phyloP scores from a whole-genome alignment of 1,140 invertebrate species.

The Lasaia peninsularis region DNA sequence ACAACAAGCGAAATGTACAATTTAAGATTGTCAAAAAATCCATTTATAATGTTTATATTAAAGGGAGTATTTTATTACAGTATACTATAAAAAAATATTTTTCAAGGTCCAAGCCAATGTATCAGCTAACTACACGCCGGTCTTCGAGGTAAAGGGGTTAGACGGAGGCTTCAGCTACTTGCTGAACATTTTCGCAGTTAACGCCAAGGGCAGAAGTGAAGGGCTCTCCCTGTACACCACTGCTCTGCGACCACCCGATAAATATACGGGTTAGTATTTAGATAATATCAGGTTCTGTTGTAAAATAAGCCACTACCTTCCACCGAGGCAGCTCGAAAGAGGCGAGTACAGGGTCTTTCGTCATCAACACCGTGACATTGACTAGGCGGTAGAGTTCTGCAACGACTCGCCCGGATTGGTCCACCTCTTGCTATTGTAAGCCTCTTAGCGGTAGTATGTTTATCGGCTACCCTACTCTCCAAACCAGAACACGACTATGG shows the following conservation, averaged over 20 bases:
- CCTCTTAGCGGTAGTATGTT: no score
- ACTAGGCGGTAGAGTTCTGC: no score
- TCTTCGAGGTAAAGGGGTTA: slow-evolving; percentile 74
- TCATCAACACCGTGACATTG: no score
- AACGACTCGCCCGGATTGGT: no score
- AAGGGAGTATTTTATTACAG: not conserved
- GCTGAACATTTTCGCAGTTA: slow-evolving; percentile 79
- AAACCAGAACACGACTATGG: no score
- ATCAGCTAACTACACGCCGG: slow-evolving; percentile 44
- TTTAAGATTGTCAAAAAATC: no score
- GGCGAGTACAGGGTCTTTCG: no score
- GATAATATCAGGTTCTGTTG: not conserved
- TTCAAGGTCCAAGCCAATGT: slow-evolving; percentile 51
- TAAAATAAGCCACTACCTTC: not conserved
- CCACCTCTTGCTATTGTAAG: no score
- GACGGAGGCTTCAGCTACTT: slow-evolving; percentile 64
- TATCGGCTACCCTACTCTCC: no score
- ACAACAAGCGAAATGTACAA: no score
- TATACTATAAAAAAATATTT: not conserved
- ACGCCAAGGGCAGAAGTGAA: slow-evolving; percentile 80
- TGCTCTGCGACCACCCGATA: slow-evolving; percentile 82
- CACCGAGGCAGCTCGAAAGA: no score
- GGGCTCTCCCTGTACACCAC: slow-evolving; percentile 79
- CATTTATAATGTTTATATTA: no score
- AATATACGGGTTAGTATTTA: slow-evolving; percentile 83